phyloP scores from a whole-genome alignment of 2,888 invertebrate genomes.

The Apamea sordens region DNA sequence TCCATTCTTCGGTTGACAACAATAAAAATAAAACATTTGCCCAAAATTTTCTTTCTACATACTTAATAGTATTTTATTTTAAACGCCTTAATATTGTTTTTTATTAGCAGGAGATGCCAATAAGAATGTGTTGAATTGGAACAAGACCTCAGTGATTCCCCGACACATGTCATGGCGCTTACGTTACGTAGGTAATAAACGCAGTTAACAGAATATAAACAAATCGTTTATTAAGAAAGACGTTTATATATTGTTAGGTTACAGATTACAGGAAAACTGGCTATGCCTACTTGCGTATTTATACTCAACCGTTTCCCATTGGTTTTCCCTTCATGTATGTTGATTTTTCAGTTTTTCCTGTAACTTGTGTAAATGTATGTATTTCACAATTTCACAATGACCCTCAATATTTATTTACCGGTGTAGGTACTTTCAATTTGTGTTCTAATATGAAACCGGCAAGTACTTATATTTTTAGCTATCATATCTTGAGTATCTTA shows the following conservation, averaged over 20 bases:
- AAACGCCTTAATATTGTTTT: too few relatives aligned
- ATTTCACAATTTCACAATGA: neutral
- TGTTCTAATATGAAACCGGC: neutral
- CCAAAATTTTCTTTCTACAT: neutral
- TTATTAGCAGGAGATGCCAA: neutral
- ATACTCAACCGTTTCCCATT: neutral
- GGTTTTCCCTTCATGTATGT: conserved; percentile 31
- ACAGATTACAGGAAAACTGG: conserved; percentile 33
- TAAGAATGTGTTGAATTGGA: neutral
- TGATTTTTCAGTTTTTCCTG: conserved; percentile 17
- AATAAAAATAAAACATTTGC: too few relatives aligned
- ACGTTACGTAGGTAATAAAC: neutral
- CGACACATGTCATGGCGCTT: neutral
- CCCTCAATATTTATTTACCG: neutral
- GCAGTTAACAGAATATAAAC: conserved; percentile 27
- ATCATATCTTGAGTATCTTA: conserved; percentile 2
- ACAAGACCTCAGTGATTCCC: conserved; percentile 31
- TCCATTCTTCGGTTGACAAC: neutral
- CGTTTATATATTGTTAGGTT: conserved; percentile 11
- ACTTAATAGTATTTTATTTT: too few relatives aligned
- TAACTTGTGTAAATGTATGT: neutral
- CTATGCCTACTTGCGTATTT: neutral
- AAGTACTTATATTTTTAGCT: neutral
- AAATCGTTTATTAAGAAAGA: conserved; percentile 37
- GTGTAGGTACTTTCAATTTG: neutral